phyloP scores from a whole-genome alignment of 2,113 vertebrate species.

The Odocoileus virginianus region DNA sequence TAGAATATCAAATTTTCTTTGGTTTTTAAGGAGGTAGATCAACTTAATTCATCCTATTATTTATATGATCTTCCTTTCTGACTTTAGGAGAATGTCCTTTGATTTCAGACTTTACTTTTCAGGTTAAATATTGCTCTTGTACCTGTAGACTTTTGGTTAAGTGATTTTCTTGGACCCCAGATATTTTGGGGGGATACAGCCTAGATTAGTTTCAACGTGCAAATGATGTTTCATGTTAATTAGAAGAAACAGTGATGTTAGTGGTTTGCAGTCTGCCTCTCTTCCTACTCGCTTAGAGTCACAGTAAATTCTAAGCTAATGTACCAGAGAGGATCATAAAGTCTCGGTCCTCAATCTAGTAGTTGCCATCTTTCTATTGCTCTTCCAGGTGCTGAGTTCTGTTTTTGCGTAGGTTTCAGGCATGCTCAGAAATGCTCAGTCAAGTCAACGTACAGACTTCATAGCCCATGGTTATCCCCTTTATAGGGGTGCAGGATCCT shows the following conservation, averaged over 20 bases:
- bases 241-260: not conserved
- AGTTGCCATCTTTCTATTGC: not conserved
- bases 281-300: not conserved
- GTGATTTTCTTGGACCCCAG: not conserved
- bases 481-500: not conserved
- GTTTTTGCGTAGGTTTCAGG: not conserved
- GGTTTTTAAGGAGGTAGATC: not conserved
- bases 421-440: not conserved
- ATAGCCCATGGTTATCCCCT: no score
- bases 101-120: not conserved
- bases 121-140: not conserved
- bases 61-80: not conserved
- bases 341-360: not conserved
- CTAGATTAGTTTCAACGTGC: not conserved
- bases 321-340: not conserved
- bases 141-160: not conserved
- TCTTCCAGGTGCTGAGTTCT: not conserved
- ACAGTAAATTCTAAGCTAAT: not conserved
- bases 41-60: not conserved
- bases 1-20: not conserved
- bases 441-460: not conserved
- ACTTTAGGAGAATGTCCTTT: constrained; percentile 6
- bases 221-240: not conserved
- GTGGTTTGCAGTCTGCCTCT: not conserved
- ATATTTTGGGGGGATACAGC: not conserved